These are phyloP conservation scores for Pantherophis vulpinus DNA, from an alignment of 2,797 vertebrate genomes.

Conservation along the genomic window DNA sequence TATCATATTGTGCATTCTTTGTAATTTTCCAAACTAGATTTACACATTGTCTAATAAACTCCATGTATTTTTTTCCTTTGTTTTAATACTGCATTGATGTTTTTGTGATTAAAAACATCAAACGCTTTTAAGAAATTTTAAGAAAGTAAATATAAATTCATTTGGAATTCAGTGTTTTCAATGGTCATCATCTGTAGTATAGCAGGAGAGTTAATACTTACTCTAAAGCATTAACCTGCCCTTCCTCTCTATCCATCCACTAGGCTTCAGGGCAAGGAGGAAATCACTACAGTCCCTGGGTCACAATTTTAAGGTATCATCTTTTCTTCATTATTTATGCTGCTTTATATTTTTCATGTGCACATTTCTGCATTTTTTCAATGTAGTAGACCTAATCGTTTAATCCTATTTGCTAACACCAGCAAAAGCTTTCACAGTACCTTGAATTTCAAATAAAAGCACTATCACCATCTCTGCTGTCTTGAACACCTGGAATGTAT, in stretches of 20 bases:
- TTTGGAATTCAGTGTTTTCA: not conserved
- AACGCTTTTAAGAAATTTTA: not conserved
- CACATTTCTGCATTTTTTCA: not conserved
- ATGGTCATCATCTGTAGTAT: not conserved
- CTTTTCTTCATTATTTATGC: not conserved
- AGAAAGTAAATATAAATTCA: not conserved
- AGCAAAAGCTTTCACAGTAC: not conserved
- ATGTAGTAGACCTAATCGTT: not conserved
- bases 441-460: not conserved
- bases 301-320: not conserved
- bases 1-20: not conserved
- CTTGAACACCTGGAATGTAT: not conserved
- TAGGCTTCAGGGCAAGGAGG: not conserved
- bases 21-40: not conserved
- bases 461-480: not conserved
- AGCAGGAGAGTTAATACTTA: not conserved
- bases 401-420: not conserved
- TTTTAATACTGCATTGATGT: not conserved
- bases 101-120: not conserved
- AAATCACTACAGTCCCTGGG: not conserved
- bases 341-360: not conserved
- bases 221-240: not conserved
- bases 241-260: not conserved
- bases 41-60: not conserved
- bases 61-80: no score